Conservation (phyloP, 2,888 invertebrate genomes). For the Cryptocephalus primarius region DNA sequence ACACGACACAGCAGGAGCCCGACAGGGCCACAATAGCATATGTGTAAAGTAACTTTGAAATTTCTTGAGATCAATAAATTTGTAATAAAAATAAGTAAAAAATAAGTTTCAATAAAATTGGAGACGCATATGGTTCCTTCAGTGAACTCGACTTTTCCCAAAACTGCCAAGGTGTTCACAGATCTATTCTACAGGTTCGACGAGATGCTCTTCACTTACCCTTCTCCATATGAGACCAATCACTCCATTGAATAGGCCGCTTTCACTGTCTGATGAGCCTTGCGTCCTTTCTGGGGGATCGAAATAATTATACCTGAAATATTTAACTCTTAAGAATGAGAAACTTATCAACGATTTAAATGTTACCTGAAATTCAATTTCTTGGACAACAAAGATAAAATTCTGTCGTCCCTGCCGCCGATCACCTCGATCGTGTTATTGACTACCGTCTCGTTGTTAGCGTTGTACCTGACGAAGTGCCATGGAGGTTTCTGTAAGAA, state of each 20-base stretch:
- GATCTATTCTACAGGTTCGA: too few species aligned
- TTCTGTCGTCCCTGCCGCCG: slow-evolving; percentile 62
- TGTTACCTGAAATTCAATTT: slow-evolving; percentile 58
- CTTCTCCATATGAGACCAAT: slow-evolving; percentile 60
- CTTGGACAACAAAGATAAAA: slow-evolving; percentile 49
- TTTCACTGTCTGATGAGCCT: slow-evolving; percentile 50
- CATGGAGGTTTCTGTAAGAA: slow-evolving; percentile 53
- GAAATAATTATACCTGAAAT: slow-evolving; percentile 50
- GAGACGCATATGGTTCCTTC: too few species aligned
- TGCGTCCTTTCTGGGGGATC: slow-evolving; percentile 65
- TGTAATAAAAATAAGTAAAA: too few species aligned
- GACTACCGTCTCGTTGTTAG: slow-evolving; percentile 2
- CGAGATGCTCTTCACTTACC: slow-evolving; percentile 36
- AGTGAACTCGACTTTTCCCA: too few species aligned
- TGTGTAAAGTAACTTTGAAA: too few species aligned
- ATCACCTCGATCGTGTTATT: slow-evolving; percentile 41
- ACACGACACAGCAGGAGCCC: too few species aligned
- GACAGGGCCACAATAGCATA: too few species aligned
- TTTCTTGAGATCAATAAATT: too few species aligned
- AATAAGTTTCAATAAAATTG: too few species aligned
- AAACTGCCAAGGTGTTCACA: not conserved
- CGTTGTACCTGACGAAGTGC: slow-evolving; percentile 55
- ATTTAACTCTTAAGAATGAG: not conserved
- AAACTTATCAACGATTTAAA: too few species aligned
- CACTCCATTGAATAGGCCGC: slow-evolving; percentile 60